Conservation (phyloP, 2,888 invertebrate genomes). For the Dromius quadrimaculatus region DNA sequence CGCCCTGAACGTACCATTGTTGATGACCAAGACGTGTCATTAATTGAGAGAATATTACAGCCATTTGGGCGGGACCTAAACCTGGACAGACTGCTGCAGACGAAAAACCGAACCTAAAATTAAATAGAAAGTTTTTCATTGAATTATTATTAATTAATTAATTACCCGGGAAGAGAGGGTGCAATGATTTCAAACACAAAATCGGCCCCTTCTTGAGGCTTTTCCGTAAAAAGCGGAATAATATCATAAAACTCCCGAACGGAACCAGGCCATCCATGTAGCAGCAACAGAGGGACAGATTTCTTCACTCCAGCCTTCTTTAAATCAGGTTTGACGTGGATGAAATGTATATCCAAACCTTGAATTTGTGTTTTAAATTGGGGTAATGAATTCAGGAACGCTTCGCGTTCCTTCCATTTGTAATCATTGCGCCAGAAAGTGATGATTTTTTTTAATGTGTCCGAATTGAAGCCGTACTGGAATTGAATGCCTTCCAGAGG, state of each 20-base stretch:
- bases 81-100: conserved; percentile 72
- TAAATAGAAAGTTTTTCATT: not conserved
- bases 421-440: conserved; percentile 83
- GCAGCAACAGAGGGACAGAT: conserved; percentile 76
- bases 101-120: conserved; percentile 60
- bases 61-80: conserved; percentile 69
- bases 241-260: conserved; percentile 86
- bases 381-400: conserved; percentile 73
- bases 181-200: conserved; percentile 75
- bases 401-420: conserved; percentile 75
- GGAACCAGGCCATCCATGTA: conserved; percentile 94
- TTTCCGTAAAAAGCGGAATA: conserved; percentile 75
- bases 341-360: conserved; percentile 78
- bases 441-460: conserved; percentile 75
- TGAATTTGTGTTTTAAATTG: conserved; percentile 80
- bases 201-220: conserved; percentile 67
- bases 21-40: conserved; percentile 76
- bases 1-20: conserved; percentile 78
- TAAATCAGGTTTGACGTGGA: conserved; percentile 72
- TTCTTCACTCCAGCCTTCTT: conserved; percentile 57
- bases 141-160: not conserved
- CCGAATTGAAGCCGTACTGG: conserved; percentile 84
- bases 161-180: conserved; percentile 66
- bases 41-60: conserved; percentile 72
- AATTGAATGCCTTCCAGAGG: conserved; percentile 79